A percentile compares a stretch with the other conserved stretches of the same genome.
Conservation (phyloP, 2,113 vertebrate genomes). For the Tachysurus vachellii region DNA sequence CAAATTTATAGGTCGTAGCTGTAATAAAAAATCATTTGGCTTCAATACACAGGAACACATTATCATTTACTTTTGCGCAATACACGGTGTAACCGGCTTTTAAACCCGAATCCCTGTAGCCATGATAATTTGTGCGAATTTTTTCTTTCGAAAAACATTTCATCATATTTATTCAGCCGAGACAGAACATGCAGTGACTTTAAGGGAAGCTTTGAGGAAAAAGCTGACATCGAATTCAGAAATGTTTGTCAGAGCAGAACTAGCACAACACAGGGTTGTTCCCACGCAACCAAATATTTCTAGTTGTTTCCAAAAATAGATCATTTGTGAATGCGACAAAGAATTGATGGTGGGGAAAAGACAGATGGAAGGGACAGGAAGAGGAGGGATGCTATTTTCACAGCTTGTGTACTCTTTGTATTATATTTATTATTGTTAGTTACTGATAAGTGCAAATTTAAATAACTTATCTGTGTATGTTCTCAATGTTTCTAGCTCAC, state of each 20-base stretch:
- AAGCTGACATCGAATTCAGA: neutral
- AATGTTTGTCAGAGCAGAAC: neutral
- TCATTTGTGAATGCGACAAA: neutral
- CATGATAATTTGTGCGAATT: neutral
- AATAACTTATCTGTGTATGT: neutral
- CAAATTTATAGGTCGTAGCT: neutral
- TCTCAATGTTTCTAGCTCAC: neutral
- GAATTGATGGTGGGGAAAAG: neutral
- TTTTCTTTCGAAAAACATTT: neutral
- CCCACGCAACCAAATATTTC: neutral
- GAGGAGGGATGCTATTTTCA: neutral
- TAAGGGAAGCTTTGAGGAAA: neutral
- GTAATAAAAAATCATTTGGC: neutral
- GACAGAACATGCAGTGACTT: neutral
- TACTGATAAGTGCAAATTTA: neutral
- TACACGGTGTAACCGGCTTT: neutral
- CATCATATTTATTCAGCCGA: neutral
- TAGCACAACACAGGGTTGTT: neutral
- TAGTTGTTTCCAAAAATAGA: neutral
- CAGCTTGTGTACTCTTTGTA: neutral
- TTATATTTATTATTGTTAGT: constrained; percentile 3
- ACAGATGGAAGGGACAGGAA: constrained; percentile 13
- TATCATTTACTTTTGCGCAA: neutral
- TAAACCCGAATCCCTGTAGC: neutral
- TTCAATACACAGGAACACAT: neutral